Percentiles rank a stretch among this genome's conserved stretches.
phyloP scores from a whole-genome alignment of 2,888 invertebrate species.

The Nycteola revayana region DNA sequence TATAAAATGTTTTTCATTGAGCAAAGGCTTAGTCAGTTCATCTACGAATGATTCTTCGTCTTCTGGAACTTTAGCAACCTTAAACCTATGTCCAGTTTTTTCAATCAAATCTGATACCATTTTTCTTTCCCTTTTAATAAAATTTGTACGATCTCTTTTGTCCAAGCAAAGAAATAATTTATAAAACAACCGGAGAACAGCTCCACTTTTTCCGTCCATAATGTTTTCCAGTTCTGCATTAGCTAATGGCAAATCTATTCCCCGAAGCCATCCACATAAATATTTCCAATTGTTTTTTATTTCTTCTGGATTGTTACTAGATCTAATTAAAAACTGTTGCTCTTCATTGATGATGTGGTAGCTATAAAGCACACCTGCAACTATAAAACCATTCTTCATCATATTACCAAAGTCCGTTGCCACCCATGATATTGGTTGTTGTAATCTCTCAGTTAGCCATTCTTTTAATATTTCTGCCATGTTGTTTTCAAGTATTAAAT shows the following conservation, averaged over 20 bases:
- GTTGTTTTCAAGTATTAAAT: no score
- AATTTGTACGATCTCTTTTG: conserved; percentile 79
- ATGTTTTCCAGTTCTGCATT: conserved; percentile 71
- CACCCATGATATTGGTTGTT: conserved; percentile 76
- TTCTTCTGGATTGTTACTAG: conserved; percentile 58
- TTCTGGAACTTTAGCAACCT: conserved; percentile 53
- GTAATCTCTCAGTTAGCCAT: conserved; percentile 82
- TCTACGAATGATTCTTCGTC: conserved; percentile 57
- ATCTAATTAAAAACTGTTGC: conserved; percentile 71
- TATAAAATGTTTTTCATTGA: conserved; percentile 73
- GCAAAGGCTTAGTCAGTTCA: conserved; percentile 65
- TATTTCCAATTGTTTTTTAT: conserved; percentile 77
- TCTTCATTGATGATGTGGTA: conserved; percentile 83
- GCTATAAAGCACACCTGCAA: conserved; percentile 79
- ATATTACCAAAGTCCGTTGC: conserved; percentile 78
- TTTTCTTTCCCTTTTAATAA: conserved; percentile 72
- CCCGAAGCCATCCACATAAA: conserved; percentile 76
- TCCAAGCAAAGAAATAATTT: conserved; percentile 83
- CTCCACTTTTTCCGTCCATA: conserved; percentile 71
- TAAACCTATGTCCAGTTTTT: conserved; percentile 63
- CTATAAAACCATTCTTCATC: conserved; percentile 81
- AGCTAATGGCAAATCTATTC: conserved; percentile 68
- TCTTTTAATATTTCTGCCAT: conserved; percentile 83
- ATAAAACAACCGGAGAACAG: conserved; percentile 82
- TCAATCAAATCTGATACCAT: conserved; percentile 64